phyloP scores from a whole-genome alignment of 2,797 vertebrate species.

The Lagodon rhomboides region DNA sequence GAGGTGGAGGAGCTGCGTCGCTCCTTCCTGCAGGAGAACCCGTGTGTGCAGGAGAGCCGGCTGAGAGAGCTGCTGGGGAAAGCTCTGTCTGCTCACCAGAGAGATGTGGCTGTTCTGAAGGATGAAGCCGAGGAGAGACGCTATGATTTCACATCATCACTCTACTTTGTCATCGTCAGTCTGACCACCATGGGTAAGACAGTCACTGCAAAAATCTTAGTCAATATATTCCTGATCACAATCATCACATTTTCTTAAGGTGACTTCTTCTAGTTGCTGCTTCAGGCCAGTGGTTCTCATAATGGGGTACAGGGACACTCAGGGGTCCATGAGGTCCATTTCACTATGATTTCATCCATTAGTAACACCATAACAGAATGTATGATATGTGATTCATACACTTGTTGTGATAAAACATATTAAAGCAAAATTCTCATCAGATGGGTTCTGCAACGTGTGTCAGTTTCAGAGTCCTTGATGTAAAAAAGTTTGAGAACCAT shows the following conservation, averaged over 20 bases:
- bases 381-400: no score
- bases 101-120: constrained; percentile 72
- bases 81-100: constrained; percentile 67
- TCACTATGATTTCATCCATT: no score
- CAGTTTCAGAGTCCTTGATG: no score
- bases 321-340: no score
- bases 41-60: constrained; percentile 71
- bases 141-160: constrained; percentile 84
- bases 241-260: neutral
- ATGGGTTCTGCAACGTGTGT: no score
- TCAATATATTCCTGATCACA: neutral
- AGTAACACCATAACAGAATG: no score
- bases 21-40: constrained; percentile 74
- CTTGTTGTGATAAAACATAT: no score
- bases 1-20: constrained; percentile 66
- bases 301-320: no score
- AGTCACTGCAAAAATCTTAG: no score
- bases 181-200: constrained; percentile 87
- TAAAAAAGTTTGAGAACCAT: no score
- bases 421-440: no score
- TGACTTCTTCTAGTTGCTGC: neutral
- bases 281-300: no score
- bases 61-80: constrained; percentile 76
- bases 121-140: constrained; percentile 46
- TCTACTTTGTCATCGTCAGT: constrained; percentile 85